Base-by-base conservation (phyloP, 2,888 invertebrate genomes). In the Drosophila niveifrons region DNA sequence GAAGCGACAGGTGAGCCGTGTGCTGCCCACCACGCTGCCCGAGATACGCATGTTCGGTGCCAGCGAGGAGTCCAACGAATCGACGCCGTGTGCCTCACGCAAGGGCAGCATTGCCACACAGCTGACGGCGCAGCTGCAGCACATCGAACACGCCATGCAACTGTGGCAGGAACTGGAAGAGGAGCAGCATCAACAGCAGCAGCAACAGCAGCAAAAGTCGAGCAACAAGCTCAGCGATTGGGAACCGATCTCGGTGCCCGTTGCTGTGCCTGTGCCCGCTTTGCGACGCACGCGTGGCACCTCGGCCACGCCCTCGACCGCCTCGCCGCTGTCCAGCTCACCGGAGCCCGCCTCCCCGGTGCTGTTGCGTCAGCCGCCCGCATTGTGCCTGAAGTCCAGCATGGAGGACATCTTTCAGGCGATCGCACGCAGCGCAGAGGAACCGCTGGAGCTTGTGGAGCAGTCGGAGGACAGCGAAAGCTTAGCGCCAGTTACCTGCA, bases 391-490 rank as follows among this genome's bases (percentile, higher is more conserved):
- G 39, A 85, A 88, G 39, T 81, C 91, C 53, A 91, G 91, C 83
- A 82, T 90, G 65, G 91, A 91, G 82, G 91, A 91, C 53, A 90
- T 91, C 18, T 92, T 91, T 66, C 90, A 90, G n/a, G 91, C 91
- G 3, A 88, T 91, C 17, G 91, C 91, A 18, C 84, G 89, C 50
- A 91, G 82, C 63, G 91, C 91, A 3, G 91, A 91, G 68, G 80
- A 87, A 29, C 58, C 76, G 31, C 71, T 36, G 6, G 36, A 36
- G 31, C 31, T 10, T 10, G 31, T 31, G 31, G 31, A 31, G 23
- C 23, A 23, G 11, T 6, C 36, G 1, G 36, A 67, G 10, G 80
- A 82, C 43, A 75, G 76, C 66, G 80, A 80, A 41, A 78, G 86
- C 8, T 75, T 88, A 2, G 78, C 90, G 46, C 92, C 92, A 15